phyloP scores from a whole-genome alignment of 92 coral and sea anemone genomes.

The Palythoa heliodiscus region DNA sequence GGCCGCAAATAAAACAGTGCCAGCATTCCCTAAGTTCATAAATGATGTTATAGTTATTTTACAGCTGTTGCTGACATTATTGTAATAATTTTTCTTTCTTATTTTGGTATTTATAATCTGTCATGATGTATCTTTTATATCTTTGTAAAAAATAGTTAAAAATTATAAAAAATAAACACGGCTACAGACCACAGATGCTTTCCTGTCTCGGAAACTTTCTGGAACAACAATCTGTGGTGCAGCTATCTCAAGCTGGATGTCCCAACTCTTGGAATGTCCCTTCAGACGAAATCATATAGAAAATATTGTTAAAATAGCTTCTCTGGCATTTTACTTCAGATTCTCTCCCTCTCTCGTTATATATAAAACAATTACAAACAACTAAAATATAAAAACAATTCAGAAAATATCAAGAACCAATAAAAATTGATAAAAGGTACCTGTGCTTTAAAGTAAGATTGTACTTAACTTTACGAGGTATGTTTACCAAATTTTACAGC shows the following conservation, averaged over 20 bases:
- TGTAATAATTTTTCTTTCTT: too few species aligned
- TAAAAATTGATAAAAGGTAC: too few species aligned
- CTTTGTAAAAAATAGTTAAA: neutral
- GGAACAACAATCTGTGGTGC: conserved; percentile 95
- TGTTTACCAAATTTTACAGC: too few species aligned
- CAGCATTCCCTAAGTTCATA: neutral
- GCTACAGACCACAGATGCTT: conserved; percentile 86
- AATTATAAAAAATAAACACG: neutral
- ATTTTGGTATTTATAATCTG: neutral
- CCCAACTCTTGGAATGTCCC: conserved; percentile 96
- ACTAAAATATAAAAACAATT: too few species aligned
- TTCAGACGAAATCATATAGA: conserved; percentile 14
- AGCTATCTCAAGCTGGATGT: conserved; percentile 86
- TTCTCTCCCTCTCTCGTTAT: neutral
- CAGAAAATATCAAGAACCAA: too few species aligned
- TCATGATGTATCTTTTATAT: neutral
- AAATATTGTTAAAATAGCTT: neutral
- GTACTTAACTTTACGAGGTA: too few species aligned
- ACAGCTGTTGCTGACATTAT: too few species aligned
- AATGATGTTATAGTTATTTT: neutral
- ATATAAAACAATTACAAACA: neutral
- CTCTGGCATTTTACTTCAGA: neutral
- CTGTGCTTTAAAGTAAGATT: too few species aligned
- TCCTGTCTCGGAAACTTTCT: conserved; percentile 89
- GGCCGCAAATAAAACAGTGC: too few species aligned